phyloP scores from a whole-genome alignment of 2,113 vertebrate genomes.

The Triplophysa rosa region DNA sequence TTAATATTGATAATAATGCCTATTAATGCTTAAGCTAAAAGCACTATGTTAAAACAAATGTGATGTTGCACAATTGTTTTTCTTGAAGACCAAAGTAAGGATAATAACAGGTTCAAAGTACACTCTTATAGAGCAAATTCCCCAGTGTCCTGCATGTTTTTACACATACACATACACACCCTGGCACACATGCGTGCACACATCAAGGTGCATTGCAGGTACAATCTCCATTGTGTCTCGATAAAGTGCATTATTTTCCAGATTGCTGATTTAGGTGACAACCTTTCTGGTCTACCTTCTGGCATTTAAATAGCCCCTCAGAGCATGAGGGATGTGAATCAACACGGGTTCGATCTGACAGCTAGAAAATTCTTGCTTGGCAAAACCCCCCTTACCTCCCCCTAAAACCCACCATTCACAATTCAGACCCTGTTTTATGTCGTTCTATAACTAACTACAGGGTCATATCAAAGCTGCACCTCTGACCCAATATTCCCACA shows the following conservation, averaged over 20 bases:
- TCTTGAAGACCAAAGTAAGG: neutral
- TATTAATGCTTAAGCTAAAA: no score
- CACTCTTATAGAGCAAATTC: constrained; percentile 11
- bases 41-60: neutral
- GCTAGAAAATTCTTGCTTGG: neutral
- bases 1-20: no score
- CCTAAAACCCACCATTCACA: constrained; percentile 9
- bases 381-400: constrained; percentile 1
- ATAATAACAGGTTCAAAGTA: constrained; percentile 49
- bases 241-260: no score
- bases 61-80: constrained; percentile 32
- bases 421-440: neutral
- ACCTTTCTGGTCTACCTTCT: neutral
- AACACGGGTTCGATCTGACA: neutral
- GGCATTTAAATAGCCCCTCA: neutral
- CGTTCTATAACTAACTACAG: neutral
- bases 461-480: neutral
- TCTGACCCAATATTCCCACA: neutral
- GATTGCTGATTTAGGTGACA: no score
- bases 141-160: neutral
- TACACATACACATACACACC: neutral
- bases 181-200: neutral
- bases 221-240: neutral
- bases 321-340: neutral
- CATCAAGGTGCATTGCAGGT: neutral